Evolutionary conservation across 2,888 invertebrate genomes (phyloP).

Genomic region (Agrilus cyanescens): DNA sequence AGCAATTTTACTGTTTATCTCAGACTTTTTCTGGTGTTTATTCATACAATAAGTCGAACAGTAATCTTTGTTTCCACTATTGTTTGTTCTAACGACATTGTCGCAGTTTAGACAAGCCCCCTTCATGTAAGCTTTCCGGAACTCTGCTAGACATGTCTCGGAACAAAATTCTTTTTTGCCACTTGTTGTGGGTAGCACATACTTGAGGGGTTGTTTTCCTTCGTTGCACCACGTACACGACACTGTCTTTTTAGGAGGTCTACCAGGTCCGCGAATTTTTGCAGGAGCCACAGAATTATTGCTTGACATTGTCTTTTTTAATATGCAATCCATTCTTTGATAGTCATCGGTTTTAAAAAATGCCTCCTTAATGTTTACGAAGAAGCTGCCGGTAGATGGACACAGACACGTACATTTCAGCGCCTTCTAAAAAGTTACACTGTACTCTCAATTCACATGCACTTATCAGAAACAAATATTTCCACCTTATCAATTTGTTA

Average conservation of each 20-base stretch:
- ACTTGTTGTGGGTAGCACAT: slow-evolving; percentile 75
- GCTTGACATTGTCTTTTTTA: slow-evolving; percentile 23
- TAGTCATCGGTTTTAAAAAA: too few species aligned
- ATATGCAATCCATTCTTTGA: too few species aligned
- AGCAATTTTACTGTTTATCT: slow-evolving; percentile 42
- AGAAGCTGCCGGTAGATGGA: too few species aligned
- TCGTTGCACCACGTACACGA: slow-evolving; percentile 80
- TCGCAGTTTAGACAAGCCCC: slow-evolving; percentile 82
- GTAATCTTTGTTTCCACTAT: slow-evolving; percentile 67
- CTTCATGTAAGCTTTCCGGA: slow-evolving; percentile 77
- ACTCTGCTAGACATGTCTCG: slow-evolving; percentile 78
- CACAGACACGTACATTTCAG: too few species aligned
- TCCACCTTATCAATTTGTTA: too few species aligned
- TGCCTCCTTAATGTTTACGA: too few species aligned
- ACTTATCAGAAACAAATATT: too few species aligned
- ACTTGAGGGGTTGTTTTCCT: slow-evolving; percentile 69
- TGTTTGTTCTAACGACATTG: slow-evolving; percentile 68
- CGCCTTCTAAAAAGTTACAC: too few species aligned
- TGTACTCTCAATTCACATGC: too few species aligned
- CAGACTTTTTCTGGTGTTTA: slow-evolving; percentile 69
- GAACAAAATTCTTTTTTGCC: slow-evolving; percentile 90
- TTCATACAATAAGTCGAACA: slow-evolving; percentile 76
- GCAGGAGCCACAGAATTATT: slow-evolving; percentile 27
- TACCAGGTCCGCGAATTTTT: slow-evolving; percentile 58
- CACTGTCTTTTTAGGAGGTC: slow-evolving; percentile 64